Evolutionary conservation across 2,888 invertebrate species (phyloP), one percentile per base, ranked within the genome.

Genomic region (Morpho achilles): DNA sequence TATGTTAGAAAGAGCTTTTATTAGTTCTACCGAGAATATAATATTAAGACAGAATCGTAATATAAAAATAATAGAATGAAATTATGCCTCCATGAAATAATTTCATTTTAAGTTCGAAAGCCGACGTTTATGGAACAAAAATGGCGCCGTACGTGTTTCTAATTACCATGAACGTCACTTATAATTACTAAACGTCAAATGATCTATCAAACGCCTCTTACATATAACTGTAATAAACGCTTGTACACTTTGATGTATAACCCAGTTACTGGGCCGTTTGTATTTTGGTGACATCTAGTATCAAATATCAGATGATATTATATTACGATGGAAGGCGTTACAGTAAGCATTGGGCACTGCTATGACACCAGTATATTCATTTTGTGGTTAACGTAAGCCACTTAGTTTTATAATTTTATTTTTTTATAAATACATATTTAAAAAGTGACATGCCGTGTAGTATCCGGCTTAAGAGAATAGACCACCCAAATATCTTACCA

Each of bases 361-460:
- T 62, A 59, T 74, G 76, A 79, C 77, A 76, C 74, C 71, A 64
- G 64, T 59, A 67, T 74, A 73, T 77, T 70, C 63, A 69, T 71
- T 73, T 72, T 78, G 81, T 72, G 80, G 81, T 82, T 65, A 69
- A 60, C 69, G 70, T 75, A 71, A 69, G 70, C 68, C 69, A 69
- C 56, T 68, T 65, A 54, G 65, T 59, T 68, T 70, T 66, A 39
- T 45, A 39, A 65, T 58, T 63, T 64, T 56, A 55, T 60, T 67
- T 56, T 45, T 50, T 22, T 50, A 46, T 32, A 32, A 32, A 32
- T 32, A 32, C 1, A 16, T 16, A 16, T 16, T 16, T 16, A 16
- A 32, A 32, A 32, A 32, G 32, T 32, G 32, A 32, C 32, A 5
- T 16, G 16, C 16, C 16, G 16, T 16, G 16, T 16, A 16, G 16